Evolutionary conservation across 2,888 invertebrate species (phyloP).

Genomic region (Polydrusus pterygomalis): DNA sequence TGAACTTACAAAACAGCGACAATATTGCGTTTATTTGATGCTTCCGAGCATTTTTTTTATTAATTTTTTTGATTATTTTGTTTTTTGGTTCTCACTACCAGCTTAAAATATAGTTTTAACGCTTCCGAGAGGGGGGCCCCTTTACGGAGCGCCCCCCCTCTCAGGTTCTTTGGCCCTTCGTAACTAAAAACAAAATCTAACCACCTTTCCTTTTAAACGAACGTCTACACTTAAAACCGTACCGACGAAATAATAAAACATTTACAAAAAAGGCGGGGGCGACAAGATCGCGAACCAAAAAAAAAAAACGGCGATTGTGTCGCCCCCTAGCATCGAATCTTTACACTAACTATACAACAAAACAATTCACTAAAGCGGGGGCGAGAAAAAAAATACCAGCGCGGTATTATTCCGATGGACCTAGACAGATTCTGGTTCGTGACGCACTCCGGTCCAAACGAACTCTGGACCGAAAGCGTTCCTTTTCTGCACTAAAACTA

Average conservation of each 20-base stretch:
- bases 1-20: slow-evolving; percentile 35
- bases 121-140: background rate
- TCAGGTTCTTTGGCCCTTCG: slow-evolving; percentile 14
- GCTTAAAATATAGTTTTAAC: slow-evolving; percentile 27
- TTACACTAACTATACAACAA: slow-evolving; percentile 35
- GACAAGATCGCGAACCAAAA: slow-evolving; percentile 33
- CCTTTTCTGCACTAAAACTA: slow-evolving; percentile 69
- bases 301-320: slow-evolving; percentile 33
- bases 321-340: slow-evolving; percentile 12
- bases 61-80: slow-evolving; percentile 25
- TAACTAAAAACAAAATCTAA: slow-evolving; percentile 23
- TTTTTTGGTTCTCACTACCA: slow-evolving; percentile 41
- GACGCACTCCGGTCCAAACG: slow-evolving; percentile 19
- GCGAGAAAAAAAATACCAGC: slow-evolving; percentile 40
- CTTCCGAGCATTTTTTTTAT: slow-evolving; percentile 4
- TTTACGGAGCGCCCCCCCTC: background rate
- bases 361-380: slow-evolving; percentile 33
- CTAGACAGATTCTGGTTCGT: slow-evolving; percentile 43
- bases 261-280: slow-evolving; percentile 23
- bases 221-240: slow-evolving; percentile 21
- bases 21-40: slow-evolving; percentile 28
- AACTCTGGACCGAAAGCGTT: slow-evolving; percentile 11
- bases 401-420: slow-evolving; percentile 33
- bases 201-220: slow-evolving; percentile 7
- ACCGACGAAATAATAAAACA: slow-evolving; percentile 21